A percentile compares a stretch with the other conserved stretches of the same genome.
Conservation (phyloP, 2,797 vertebrate species). For the Helostoma temminkii region DNA sequence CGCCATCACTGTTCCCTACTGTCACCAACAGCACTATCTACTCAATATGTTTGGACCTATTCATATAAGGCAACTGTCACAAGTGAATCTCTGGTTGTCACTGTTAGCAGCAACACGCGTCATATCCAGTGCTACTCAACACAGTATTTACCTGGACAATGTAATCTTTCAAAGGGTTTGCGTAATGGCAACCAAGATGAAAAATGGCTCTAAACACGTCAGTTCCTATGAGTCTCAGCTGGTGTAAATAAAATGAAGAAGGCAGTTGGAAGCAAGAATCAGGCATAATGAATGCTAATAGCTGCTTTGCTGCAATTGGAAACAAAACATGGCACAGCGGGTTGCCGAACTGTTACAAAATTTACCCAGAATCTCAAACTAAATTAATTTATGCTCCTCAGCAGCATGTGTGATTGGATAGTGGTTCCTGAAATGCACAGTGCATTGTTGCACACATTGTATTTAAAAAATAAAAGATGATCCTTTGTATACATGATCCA, state of each 20-base stretch:
- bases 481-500: conserved; percentile 1
- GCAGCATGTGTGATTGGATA: not conserved
- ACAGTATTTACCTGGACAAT: not conserved
- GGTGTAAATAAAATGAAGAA: not conserved
- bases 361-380: too few species aligned
- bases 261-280: not conserved
- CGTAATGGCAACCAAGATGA: not conserved
- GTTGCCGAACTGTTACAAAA: too few species aligned
- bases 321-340: not conserved
- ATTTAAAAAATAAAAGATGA: too few species aligned
- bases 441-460: not conserved
- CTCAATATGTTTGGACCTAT: not conserved
- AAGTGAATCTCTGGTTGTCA: conserved; percentile 30
- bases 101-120: not conserved
- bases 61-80: conserved; percentile 21
- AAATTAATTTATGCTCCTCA: not conserved
- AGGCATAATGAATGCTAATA: not conserved
- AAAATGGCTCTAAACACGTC: not conserved
- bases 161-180: not conserved
- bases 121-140: too few species aligned
- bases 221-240: not conserved
- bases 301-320: conserved; percentile 11
- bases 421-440: not conserved
- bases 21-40: not conserved
- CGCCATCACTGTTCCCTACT: not conserved